Percentiles rank a stretch among this genome's conserved stretches.
Conservation (phyloP, 2,888 invertebrate species). For the Folsomia candida region DNA sequence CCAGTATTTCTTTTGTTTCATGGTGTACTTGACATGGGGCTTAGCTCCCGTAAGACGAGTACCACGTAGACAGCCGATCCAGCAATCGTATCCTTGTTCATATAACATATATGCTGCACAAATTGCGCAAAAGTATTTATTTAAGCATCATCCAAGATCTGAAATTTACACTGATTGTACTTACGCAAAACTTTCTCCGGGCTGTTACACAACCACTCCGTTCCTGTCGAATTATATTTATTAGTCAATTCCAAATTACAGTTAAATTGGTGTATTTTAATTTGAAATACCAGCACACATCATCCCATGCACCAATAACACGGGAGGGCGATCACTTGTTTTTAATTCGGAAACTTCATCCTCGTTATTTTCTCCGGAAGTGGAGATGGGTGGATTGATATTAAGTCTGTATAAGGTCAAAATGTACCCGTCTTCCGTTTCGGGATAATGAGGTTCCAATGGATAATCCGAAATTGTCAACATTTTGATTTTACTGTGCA, state of each 20-base stretch:
- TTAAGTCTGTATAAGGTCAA: background rate
- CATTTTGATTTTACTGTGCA: background rate
- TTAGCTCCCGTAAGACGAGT: background rate
- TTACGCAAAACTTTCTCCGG: conserved; percentile 13
- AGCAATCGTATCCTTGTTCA: background rate
- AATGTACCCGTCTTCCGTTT: conserved; percentile 14
- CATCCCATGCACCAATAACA: background rate
- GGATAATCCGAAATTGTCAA: background rate
- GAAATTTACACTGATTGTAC: background rate
- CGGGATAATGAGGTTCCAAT: background rate
- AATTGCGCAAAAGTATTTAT: background rate
- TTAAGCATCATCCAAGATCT: no score
- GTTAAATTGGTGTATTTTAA: no score
- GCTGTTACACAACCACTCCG: background rate
- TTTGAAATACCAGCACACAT: background rate
- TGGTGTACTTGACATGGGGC: background rate
- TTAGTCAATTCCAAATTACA: no score
- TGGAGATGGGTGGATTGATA: background rate
- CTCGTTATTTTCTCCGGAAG: background rate
- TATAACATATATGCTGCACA: background rate
- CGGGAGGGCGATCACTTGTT: background rate
- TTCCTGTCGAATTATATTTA: background rate
- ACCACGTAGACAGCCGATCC: background rate
- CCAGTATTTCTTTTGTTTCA: conserved; percentile 1
- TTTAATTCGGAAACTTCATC: no score